Conservation (phyloP, 2,888 invertebrate species). For the Azorinus chamasolen region DNA sequence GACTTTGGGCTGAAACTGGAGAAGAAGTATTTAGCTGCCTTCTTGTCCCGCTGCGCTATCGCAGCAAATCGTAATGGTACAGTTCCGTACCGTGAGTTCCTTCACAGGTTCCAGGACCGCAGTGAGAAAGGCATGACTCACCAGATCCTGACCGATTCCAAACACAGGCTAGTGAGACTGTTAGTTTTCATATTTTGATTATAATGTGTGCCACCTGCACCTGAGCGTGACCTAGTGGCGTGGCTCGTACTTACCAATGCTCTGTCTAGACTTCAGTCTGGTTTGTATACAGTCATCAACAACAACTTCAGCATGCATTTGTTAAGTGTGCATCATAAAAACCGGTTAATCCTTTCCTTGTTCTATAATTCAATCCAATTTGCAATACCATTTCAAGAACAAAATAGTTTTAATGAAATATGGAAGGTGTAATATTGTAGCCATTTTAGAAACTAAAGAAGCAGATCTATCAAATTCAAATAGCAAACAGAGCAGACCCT, state of each 20-base stretch:
- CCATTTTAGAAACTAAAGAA: no score
- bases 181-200: constrained; percentile 58
- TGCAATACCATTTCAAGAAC: no score
- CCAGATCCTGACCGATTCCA: constrained; percentile 83
- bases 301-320: no score
- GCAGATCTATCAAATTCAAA: no score
- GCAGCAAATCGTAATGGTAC: constrained; percentile 75
- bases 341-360: no score
- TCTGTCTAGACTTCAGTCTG: constrained; percentile 43
- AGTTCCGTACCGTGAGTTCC: constrained; percentile 85
- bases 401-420: no score
- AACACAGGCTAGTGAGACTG: constrained; percentile 82
- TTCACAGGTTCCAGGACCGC: constrained; percentile 86
- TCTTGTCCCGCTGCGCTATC: constrained; percentile 84
- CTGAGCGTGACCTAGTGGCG: constrained; percentile 7
- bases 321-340: no score
- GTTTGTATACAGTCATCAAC: constrained; percentile 50
- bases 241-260: constrained; percentile 27
- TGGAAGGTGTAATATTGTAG: no score
- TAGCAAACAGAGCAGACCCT: no score
- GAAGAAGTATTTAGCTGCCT: constrained; percentile 83
- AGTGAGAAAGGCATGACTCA: constrained; percentile 85
- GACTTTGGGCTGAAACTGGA: constrained; percentile 82
- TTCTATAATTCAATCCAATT: no score
- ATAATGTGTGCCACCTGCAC: constrained; percentile 33